Conservation (phyloP, 2,888 invertebrate species). For the Alloplasta piceator region DNA sequence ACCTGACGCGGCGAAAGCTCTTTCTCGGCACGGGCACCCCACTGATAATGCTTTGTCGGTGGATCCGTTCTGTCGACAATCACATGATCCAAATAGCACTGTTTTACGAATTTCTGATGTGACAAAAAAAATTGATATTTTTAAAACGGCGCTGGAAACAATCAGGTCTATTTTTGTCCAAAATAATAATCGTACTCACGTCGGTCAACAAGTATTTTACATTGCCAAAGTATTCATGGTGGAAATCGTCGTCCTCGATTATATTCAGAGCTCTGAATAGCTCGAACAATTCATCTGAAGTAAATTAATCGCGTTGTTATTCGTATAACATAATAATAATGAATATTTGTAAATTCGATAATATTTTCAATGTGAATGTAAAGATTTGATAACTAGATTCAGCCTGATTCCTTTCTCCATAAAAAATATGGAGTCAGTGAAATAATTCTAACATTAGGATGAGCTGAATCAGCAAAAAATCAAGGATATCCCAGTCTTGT, state of each 20-base stretch:
- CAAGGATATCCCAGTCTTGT: too few species aligned
- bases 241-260: conserved; percentile 80
- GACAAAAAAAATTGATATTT: conserved; percentile 9
- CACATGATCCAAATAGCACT: conserved; percentile 73
- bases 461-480: background rate
- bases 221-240: conserved; percentile 75
- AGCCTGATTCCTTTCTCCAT: too few species aligned
- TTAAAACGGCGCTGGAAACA: background rate
- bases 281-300: conserved; percentile 63
- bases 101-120: conserved; percentile 81
- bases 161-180: background rate
- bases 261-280: conserved; percentile 84
- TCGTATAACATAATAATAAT: too few species aligned
- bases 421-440: conserved; percentile 15
- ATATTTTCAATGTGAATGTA: too few species aligned
- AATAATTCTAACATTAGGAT: background rate
- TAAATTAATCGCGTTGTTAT: too few species aligned
- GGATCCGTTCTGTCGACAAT: conserved; percentile 82
- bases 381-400: too few species aligned
- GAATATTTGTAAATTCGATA: too few species aligned
- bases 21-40: conserved; percentile 85
- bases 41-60: conserved; percentile 82
- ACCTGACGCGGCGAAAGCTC: conserved; percentile 84
- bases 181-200: conserved; percentile 65
- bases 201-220: conserved; percentile 71